Percentiles rank a stretch among this genome's conserved stretches.
phyloP scores from a whole-genome alignment of 2,797 vertebrate genomes.

The Aplochiton taeniatus region DNA sequence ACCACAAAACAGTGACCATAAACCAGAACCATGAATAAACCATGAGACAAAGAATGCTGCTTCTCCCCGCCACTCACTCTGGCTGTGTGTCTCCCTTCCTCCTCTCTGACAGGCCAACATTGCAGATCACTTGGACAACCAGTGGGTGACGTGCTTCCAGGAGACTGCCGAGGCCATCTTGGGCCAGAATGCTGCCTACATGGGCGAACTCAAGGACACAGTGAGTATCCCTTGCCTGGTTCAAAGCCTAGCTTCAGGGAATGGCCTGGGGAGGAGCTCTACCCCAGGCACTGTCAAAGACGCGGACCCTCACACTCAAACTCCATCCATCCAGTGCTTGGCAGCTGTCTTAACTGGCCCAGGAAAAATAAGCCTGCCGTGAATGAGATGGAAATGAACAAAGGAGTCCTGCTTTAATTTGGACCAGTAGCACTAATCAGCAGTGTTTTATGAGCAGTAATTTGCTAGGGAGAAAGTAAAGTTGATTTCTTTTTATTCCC shows the following conservation, averaged over 20 bases:
- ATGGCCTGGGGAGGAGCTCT: constrained; percentile 21
- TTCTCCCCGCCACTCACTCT: background rate
- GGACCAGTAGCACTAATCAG: background rate
- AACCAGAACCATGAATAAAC: background rate
- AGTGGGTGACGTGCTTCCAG: constrained; percentile 98
- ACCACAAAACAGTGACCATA: background rate
- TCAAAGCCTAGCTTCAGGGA: constrained; percentile 45
- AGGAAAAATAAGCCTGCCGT: background rate
- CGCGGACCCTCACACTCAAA: background rate
- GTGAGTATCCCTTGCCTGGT: constrained; percentile 66
- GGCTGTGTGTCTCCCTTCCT: constrained; percentile 2
- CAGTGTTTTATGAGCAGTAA: constrained; percentile 12
- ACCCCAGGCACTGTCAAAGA: constrained; percentile 16
- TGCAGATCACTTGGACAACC: constrained; percentile 91
- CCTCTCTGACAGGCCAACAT: constrained; percentile 83
- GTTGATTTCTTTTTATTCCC: constrained; percentile 19
- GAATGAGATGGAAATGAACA: background rate
- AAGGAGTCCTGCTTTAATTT: constrained; percentile 11
- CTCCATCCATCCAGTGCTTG: constrained; percentile 1
- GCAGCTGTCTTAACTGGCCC: background rate
- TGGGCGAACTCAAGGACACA: constrained; percentile 94
- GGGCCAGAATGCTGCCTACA: constrained; percentile 87
- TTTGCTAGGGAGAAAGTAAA: constrained; percentile 6
- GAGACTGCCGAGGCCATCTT: constrained; percentile 91
- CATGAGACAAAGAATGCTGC: background rate